Base-by-base conservation (phyloP, 2,797 vertebrate genomes). In the Helostoma temminkii region DNA sequence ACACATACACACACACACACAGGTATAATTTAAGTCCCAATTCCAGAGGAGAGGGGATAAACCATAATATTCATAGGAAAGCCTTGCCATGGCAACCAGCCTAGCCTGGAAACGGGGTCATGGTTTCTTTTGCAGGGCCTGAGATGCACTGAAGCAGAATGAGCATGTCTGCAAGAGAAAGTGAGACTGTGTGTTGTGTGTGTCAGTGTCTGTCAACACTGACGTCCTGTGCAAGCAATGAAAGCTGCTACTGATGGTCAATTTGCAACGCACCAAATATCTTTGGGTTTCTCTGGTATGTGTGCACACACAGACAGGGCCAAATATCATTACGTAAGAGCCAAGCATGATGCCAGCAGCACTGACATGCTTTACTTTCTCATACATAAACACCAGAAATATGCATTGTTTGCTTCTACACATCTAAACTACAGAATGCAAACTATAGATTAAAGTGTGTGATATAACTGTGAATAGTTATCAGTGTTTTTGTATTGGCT, bases 31-130 rank as follows among this genome's bases (percentile, higher is more conserved):
- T 76, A n/a, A 77, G 65, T 59, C 39, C 67, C 58, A 68, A 57
- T 81, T 84, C 54, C 45, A 77, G 1, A 54, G 36, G 42, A 74
- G 55, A 76, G 22, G n/a, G 67, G 75, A 89, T 82, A 83, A 88
- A 80, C 61, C 72, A 84, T 88, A 84, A 90, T 81, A 88, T 82
- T 86, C 70, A 73, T 69, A 81, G 84, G 70, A 87, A 84, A 88
- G 82, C 87, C 79, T 84, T 71, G 59, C 87, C 71, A 85, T 76
- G 78, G 87, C 73, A 90, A 90, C 87, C 46, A 58, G 81, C 80
- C 83, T 83, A 82, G 80, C 87, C 80, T 87, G 83, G 84, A 94
- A 93, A 93, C 72, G 76, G 84, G 92, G 92, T 94, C 92, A 92
- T 5, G 67, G 67, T 76, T 88, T 71, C 60, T 71, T 90, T 80